Conservation (phyloP, 2,797 vertebrate species). For the Odontamblyopus rebecca region DNA sequence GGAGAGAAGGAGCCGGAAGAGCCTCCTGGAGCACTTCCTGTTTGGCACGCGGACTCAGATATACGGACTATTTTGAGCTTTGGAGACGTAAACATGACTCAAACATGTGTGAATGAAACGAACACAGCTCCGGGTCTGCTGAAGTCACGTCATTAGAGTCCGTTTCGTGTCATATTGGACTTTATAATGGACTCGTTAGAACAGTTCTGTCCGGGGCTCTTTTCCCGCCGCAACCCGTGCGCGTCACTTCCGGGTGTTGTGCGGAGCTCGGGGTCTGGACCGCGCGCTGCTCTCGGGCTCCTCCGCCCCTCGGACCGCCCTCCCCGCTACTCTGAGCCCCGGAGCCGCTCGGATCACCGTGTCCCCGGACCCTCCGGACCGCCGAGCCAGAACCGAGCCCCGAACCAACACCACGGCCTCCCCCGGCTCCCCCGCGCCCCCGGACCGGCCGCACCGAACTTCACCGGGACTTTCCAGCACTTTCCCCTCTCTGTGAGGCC, state of each 20-base stretch:
- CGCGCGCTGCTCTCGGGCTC: not conserved
- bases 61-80: no score
- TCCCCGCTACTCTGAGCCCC: not conserved
- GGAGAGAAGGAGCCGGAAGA: no score
- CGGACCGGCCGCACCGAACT: not conserved
- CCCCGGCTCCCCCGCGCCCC: not conserved
- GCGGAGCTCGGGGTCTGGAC: not conserved
- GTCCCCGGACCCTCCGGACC: not conserved
- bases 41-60: no score
- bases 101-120: no score
- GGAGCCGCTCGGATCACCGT: conserved; percentile 1
- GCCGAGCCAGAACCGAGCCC: not conserved
- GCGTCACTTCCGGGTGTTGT: not conserved
- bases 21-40: no score
- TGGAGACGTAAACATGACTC: no score
- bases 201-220: no score
- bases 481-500: not conserved
- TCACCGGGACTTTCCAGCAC: not conserved
- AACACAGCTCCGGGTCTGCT: no score
- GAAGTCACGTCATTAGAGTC: no score
- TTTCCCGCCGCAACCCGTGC: not conserved
- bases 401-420: not conserved
- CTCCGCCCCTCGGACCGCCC: not conserved
- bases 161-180: no score
- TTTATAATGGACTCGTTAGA: no score